Evolutionary conservation across 1,140 invertebrate species (phyloP).

Genomic region (Brachionus paranguensis): DNA sequence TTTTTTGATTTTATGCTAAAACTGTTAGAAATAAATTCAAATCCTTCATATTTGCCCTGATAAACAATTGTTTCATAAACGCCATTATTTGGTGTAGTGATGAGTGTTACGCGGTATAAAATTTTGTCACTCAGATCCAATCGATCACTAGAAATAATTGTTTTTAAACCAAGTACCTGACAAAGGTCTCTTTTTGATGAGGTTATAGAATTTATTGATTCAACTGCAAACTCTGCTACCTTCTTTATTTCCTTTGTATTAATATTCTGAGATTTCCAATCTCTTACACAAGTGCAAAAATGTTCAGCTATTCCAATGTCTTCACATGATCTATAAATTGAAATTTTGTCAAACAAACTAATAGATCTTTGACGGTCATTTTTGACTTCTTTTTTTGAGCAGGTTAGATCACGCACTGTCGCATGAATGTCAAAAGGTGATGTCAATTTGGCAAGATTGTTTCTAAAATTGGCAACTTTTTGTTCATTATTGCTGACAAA

Average conservation of each 20-base stretch:
- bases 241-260: slow-evolving; percentile 51
- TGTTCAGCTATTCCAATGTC: slow-evolving; percentile 82
- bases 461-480: neutral
- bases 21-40: slow-evolving; percentile 52
- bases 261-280: slow-evolving; percentile 59
- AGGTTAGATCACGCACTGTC: slow-evolving; percentile 59
- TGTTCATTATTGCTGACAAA: neutral
- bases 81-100: slow-evolving; percentile 67
- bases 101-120: slow-evolving; percentile 71
- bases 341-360: slow-evolving; percentile 62
- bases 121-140: slow-evolving; percentile 61
- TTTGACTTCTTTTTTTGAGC: neutral
- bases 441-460: slow-evolving; percentile 59
- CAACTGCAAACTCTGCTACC: slow-evolving; percentile 60
- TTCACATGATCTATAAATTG: slow-evolving; percentile 67
- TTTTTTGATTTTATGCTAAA: slow-evolving; percentile 64
- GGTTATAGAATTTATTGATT: slow-evolving; percentile 64
- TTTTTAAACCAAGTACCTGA: slow-evolving; percentile 58
- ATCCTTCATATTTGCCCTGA: slow-evolving; percentile 57
- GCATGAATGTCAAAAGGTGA: slow-evolving; percentile 76
- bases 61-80: slow-evolving; percentile 69
- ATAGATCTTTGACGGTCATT: neutral
- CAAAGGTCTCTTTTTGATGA: slow-evolving; percentile 62
- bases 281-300: slow-evolving; percentile 84
- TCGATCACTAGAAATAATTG: slow-evolving; percentile 66